Conservation (phyloP, 2,888 invertebrate genomes). For the Dicyrtoma fusca region DNA sequence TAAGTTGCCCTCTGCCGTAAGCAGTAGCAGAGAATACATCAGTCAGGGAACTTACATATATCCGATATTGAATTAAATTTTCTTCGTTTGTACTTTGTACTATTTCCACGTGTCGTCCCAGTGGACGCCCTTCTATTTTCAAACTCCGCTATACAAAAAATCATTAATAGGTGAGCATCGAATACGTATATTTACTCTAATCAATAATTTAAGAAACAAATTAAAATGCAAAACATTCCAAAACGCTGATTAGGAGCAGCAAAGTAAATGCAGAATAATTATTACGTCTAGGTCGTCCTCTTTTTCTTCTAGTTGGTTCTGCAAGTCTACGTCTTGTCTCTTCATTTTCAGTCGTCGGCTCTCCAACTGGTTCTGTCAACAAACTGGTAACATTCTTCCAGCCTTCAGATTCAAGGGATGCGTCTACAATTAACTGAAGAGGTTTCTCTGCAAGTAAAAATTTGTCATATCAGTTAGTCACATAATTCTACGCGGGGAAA, state of each 20-base stretch:
- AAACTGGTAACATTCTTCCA: slow-evolving; percentile 19
- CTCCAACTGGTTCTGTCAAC: slow-evolving; percentile 19
- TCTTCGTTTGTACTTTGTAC: slow-evolving; percentile 29
- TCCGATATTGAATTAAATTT: slow-evolving; percentile 27
- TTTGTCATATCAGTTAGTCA: neutral
- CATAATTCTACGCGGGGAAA: neutral
- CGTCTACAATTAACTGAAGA: slow-evolving; percentile 27
- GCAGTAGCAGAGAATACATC: too few relatives aligned
- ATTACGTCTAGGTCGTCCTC: slow-evolving; percentile 31
- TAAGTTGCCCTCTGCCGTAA: too few relatives aligned
- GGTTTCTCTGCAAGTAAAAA: slow-evolving; percentile 26
- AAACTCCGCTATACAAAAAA: slow-evolving; percentile 1
- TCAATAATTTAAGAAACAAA: too few relatives aligned
- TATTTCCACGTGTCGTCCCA: slow-evolving; percentile 8
- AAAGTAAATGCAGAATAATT: neutral
- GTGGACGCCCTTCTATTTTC: slow-evolving; percentile 23
- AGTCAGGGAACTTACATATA: slow-evolving; percentile 22
- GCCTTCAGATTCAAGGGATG: slow-evolving; percentile 29
- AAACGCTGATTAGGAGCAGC: slow-evolving; percentile 6
- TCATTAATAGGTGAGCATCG: neutral
- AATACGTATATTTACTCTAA: too few relatives aligned
- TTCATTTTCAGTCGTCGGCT: slow-evolving; percentile 16
- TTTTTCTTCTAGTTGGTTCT: slow-evolving; percentile 29
- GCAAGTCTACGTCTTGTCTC: slow-evolving; percentile 4
- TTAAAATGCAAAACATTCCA: too few relatives aligned